Conservation (phyloP, 1,140 invertebrate genomes). For the Cotesia chilonis region DNA sequence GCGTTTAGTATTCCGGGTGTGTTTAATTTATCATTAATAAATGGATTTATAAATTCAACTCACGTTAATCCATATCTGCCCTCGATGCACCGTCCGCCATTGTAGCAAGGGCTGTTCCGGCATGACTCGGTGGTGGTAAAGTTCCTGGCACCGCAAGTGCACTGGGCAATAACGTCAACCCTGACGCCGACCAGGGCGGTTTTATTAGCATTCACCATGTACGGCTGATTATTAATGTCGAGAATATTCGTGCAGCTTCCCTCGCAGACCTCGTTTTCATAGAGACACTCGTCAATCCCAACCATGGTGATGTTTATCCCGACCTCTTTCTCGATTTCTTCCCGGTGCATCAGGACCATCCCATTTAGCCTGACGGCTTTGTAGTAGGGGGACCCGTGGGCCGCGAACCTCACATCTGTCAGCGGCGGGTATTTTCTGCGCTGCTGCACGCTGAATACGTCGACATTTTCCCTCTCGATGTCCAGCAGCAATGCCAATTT, state of each 20-base stretch:
- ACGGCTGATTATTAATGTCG: slow-evolving; percentile 87
- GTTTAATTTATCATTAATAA: slow-evolving; percentile 15
- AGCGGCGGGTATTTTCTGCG: slow-evolving; percentile 85
- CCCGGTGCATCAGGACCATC: slow-evolving; percentile 90
- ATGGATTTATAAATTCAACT: slow-evolving; percentile 44
- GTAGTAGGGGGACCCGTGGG: slow-evolving; percentile 95
- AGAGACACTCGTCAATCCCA: slow-evolving; percentile 95
- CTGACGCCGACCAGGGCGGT: slow-evolving; percentile 92
- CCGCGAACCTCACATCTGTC: slow-evolving; percentile 93
- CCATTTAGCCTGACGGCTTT: slow-evolving; percentile 94
- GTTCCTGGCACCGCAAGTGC: slow-evolving; percentile 90
- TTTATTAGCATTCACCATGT: slow-evolving; percentile 96
- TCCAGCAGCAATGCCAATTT: slow-evolving; percentile 86
- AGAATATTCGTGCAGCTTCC: slow-evolving; percentile 93
- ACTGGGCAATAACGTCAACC: slow-evolving; percentile 88
- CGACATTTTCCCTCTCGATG: slow-evolving; percentile 88
- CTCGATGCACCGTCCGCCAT: slow-evolving; percentile 93
- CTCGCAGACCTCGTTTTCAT: slow-evolving; percentile 94
- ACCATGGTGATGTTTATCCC: slow-evolving; percentile 98
- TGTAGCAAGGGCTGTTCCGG: slow-evolving; percentile 88
- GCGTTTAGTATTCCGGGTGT: not conserved
- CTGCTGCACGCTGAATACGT: slow-evolving; percentile 93
- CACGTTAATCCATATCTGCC: slow-evolving; percentile 83
- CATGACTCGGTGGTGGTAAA: slow-evolving; percentile 91
- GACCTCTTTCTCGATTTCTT: slow-evolving; percentile 92